Percentiles rank a stretch among this genome's conserved stretches.
Conservation (phyloP, 2,888 invertebrate genomes). For the Drosophila falleni region DNA sequence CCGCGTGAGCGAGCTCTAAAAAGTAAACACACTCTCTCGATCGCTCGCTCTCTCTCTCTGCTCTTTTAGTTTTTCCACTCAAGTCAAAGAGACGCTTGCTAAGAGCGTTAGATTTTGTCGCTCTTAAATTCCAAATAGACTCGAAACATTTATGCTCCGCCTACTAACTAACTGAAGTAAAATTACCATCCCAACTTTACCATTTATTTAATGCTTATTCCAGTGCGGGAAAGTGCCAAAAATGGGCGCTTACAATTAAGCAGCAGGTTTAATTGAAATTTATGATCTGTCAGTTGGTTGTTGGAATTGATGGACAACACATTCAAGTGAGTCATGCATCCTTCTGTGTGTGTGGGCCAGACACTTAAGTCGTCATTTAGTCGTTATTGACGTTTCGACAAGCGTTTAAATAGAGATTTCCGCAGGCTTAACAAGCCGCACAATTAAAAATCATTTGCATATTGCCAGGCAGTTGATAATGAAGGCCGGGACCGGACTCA, state of each 20-base stretch:
- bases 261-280: slow-evolving; percentile 40
- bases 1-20: slow-evolving; percentile 9
- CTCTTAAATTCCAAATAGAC: slow-evolving; percentile 15
- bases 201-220: slow-evolving; percentile 10
- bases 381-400: slow-evolving; percentile 54
- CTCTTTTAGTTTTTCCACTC: neutral
- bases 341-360: slow-evolving; percentile 50
- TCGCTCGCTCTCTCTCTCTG: slow-evolving; percentile 5
- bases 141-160: slow-evolving; percentile 59
- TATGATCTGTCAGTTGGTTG: slow-evolving; percentile 25
- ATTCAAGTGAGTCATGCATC: slow-evolving; percentile 22
- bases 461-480: slow-evolving; percentile 50
- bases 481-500: slow-evolving; percentile 35
- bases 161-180: slow-evolving; percentile 45
- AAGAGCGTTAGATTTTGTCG: slow-evolving; percentile 12
- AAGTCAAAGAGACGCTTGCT: slow-evolving; percentile 23
- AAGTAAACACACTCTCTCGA: neutral
- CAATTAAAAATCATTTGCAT: slow-evolving; percentile 80
- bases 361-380: slow-evolving; percentile 59
- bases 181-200: slow-evolving; percentile 19
- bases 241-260: slow-evolving; percentile 53
- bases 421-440: slow-evolving; percentile 59
- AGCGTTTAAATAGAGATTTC: slow-evolving; percentile 67
- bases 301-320: neutral
- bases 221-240: slow-evolving; percentile 63